Conservation (phyloP, 2,113 vertebrate genomes). For the Boulengeromyrus knoepffleri region DNA sequence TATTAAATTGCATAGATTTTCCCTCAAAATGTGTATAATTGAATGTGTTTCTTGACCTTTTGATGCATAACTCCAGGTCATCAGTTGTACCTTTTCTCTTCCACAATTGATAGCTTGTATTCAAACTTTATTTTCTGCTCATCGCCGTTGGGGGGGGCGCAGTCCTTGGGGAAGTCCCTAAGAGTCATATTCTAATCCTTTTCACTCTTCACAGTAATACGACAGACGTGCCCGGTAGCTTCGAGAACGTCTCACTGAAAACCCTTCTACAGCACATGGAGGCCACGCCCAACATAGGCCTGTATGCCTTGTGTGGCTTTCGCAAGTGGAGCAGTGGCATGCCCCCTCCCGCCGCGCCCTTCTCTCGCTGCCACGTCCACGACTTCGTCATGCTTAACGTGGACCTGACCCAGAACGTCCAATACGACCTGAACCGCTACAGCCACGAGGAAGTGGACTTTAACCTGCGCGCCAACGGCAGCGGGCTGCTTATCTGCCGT, state of each 20-base stretch:
- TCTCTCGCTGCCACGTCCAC: constrained; percentile 86
- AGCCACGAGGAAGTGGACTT: constrained; percentile 96
- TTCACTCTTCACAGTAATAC: constrained; percentile 52
- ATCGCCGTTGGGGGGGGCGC: neutral
- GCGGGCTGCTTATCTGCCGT: constrained; percentile 85
- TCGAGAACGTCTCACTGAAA: constrained; percentile 77
- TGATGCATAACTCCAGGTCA: neutral
- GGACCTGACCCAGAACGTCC: constrained; percentile 93
- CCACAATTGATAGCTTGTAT: neutral
- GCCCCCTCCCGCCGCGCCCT: constrained; percentile 52
- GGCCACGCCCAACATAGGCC: constrained; percentile 82
- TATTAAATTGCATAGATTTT: neutral
- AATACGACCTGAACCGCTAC: constrained; percentile 96
- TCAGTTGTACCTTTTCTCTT: neutral
- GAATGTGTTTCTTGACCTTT: neutral
- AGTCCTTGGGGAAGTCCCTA: neutral
- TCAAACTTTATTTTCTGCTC: neutral
- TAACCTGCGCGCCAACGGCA: constrained; percentile 86
- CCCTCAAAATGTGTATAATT: neutral
- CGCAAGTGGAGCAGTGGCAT: constrained; percentile 84
- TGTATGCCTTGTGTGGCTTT: constrained; percentile 82
- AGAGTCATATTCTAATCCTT: neutral
- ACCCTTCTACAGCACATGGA: constrained; percentile 85
- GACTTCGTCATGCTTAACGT: constrained; percentile 90
- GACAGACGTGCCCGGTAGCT: constrained; percentile 52